Evolutionary conservation across 2,797 vertebrate genomes (phyloP).

Genomic region (Streptopelia turtur): DNA sequence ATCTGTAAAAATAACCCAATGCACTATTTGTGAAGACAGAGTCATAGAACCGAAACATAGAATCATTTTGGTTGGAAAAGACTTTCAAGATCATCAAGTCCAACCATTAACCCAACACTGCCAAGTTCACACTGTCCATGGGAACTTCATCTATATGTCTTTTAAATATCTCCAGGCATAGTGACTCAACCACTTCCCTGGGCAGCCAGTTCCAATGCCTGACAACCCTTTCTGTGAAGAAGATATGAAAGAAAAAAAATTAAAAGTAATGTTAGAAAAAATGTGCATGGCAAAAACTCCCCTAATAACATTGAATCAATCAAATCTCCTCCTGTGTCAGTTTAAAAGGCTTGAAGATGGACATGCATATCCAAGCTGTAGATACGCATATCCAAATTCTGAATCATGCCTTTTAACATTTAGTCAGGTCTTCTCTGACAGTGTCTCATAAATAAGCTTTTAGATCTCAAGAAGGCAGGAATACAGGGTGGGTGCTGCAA

Average conservation of each 20-base stretch:
- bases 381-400: not conserved
- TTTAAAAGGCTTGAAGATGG: not conserved
- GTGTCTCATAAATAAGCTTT: not conserved
- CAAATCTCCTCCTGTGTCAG: not conserved
- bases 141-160: too few relatives aligned
- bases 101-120: too few relatives aligned
- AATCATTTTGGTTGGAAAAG: too few relatives aligned
- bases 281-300: not conserved
- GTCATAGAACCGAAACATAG: too few relatives aligned
- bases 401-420: not conserved
- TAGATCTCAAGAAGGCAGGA: not conserved
- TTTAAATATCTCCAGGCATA: too few relatives aligned
- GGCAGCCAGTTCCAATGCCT: too few relatives aligned
- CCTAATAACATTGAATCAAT: fast-evolving
- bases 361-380: not conserved
- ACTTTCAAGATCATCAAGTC: too few relatives aligned
- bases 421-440: not conserved
- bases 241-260: not conserved
- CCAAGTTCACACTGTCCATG: too few relatives aligned
- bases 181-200: too few relatives aligned
- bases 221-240: too few relatives aligned
- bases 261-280: not conserved
- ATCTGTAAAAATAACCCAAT: not conserved
- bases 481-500: not conserved
- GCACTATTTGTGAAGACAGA: not conserved